phyloP scores from a whole-genome alignment of 2,797 vertebrate genomes.

The Gouania willdenowi region DNA sequence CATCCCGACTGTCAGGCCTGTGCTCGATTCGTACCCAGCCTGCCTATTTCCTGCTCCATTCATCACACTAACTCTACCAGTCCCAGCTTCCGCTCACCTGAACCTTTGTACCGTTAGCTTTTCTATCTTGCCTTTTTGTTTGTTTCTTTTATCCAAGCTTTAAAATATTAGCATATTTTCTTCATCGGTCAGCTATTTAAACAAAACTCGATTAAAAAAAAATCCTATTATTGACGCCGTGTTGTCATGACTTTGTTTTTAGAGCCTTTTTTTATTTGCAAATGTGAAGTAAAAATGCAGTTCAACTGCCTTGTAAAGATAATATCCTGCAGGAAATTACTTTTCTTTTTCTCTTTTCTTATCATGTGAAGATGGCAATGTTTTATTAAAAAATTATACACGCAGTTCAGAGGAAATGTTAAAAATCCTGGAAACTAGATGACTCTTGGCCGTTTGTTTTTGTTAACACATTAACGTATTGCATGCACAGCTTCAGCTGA shows the following conservation, averaged over 20 bases:
- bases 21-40: conserved; percentile 20
- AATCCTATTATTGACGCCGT: background rate
- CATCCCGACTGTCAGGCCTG: conserved; percentile 20
- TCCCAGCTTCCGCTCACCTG: background rate
- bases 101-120: conserved; percentile 1
- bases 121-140: background rate
- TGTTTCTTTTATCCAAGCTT: conserved; percentile 6
- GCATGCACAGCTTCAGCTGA: no score
- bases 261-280: conserved; percentile 21
- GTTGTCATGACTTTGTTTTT: conserved; percentile 26
- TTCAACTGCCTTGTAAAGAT: no score
- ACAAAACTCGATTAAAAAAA: background rate
- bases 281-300: no score
- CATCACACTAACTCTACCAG: conserved; percentile 2
- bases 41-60: conserved; percentile 2
- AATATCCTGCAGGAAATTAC: no score
- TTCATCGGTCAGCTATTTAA: no score
- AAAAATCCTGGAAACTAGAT: no score
- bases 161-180: conserved; percentile 52
- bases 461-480: no score
- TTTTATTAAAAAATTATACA: no score
- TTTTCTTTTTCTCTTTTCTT: no score
- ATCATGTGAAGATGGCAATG: no score
- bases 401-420: no score
- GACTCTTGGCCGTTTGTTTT: no score